Evolutionary conservation across 2,797 vertebrate genomes (phyloP).

Genomic region (Adrianichthys oophorus): DNA sequence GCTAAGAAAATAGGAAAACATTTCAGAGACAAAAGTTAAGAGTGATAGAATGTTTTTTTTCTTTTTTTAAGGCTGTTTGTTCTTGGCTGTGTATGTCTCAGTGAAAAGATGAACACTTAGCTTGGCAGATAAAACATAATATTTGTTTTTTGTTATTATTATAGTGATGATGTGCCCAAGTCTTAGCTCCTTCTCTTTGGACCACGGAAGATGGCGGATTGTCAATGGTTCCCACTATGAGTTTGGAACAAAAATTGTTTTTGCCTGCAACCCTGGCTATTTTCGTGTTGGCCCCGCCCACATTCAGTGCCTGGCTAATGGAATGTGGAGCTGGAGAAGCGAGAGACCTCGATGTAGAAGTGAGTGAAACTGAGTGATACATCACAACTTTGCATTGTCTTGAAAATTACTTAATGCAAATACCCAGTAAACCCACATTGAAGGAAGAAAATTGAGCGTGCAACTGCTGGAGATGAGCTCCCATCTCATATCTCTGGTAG

Average conservation of each 20-base stretch:
- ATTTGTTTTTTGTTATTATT: not conserved
- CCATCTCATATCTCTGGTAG: not conserved
- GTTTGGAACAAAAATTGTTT: slow-evolving; percentile 94
- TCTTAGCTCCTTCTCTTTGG: slow-evolving; percentile 95
- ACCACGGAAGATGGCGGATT: slow-evolving; percentile 96
- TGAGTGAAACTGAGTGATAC: slow-evolving; percentile 70
- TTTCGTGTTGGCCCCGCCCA: slow-evolving; percentile 93
- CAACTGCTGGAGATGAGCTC: not conserved
- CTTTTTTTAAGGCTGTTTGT: slow-evolving; percentile 42
- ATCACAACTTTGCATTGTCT: not conserved
- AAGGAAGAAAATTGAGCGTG: not conserved
- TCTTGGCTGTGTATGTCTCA: slow-evolving; percentile 34
- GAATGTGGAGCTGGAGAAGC: slow-evolving; percentile 97
- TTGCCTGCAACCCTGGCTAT: slow-evolving; percentile 96
- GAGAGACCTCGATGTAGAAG: slow-evolving; percentile 94
- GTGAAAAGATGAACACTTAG: slow-evolving; percentile 21
- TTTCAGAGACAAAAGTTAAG: not conserved
- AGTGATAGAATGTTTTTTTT: slow-evolving; percentile 57
- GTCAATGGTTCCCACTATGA: slow-evolving; percentile 98
- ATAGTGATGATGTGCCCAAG: slow-evolving; percentile 93
- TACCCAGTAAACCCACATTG: not conserved
- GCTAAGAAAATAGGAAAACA: slow-evolving; percentile 3
- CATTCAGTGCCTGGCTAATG: slow-evolving; percentile 93
- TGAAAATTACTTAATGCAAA: not conserved
- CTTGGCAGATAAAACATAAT: slow-evolving; percentile 25